Base-by-base conservation (phyloP, 2,113 vertebrate species). In the Laterallus jamaicensis region DNA sequence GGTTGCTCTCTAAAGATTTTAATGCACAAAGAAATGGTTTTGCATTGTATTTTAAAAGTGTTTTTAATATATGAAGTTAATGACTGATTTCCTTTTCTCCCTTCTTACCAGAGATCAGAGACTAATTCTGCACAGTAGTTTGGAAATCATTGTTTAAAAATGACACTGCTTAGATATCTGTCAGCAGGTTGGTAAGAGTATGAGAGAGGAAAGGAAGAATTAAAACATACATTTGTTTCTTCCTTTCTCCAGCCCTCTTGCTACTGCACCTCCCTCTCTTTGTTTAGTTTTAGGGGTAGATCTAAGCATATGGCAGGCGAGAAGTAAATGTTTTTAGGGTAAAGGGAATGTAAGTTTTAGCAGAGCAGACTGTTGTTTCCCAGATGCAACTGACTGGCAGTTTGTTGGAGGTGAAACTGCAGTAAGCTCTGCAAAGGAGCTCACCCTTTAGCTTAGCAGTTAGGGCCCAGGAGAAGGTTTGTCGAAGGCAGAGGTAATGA, bases 401-500 rank as follows among this genome's bases (percentile, higher is more conserved):
- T 68, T 89, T 93, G 31, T 54, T 82, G 70, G 62, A 91, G 71
- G 21, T 7, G 14, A 84, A 94, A 67, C 22, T 85, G 75, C 31
- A 81, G 71, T 68, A 54, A 95, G 83, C 76, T 93, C 73, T 93
- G 69, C 82, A 84, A 92, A 94, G 88, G 85, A 80, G 76, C 74
- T 96, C 87, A 75, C 76, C 52, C 82, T 96, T 71, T 76, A 93
- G 71, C 66, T 88, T 85, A 85, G 83, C 75, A 94, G 64, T 95
- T 71, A 87, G 88, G 87, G 96, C 75, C 77, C 86, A 83, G 56
- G 85, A 88, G 79, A 67, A 97, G 97, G 97, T 98, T 98, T 97
- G 96, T 96, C 89, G 93, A 95, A 97, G 97, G 98, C 96, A 97
- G 92, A 97, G 97, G 97, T 97, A 90, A 98, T 95, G 90, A 98